Base-by-base conservation (phyloP, 2,888 invertebrate species). In the Lampropteryx suffumata region DNA sequence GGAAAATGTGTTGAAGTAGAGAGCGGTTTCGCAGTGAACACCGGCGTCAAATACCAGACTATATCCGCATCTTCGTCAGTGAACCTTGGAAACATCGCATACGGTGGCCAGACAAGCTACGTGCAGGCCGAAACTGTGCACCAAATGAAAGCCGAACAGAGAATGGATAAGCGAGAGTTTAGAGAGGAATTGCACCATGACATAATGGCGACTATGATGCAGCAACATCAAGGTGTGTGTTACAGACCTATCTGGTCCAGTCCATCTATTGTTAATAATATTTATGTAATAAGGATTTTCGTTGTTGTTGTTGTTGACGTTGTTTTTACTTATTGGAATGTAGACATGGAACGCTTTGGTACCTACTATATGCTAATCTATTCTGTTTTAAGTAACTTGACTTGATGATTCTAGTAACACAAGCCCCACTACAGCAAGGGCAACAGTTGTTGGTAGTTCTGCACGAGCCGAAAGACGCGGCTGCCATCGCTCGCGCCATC, bases 181-280 rank as follows among this genome's bases (percentile, higher is more conserved):
- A 73, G 88, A 3, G 88, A 89, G 51, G 92, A 92, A 64, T 81
- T 92, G 64, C 91, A 91, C 57, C 92, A 92, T 64, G 93, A 93
- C 49, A 69, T 90, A 37, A 88, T 90, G 87, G 84, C 87, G 7
- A 84, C 86, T 5, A 88, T 90, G 83, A 84, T 90, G 84, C 88
- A 90, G 59, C 90, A 89, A 60, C 90, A 84, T 45, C 82, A 87
- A 63, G 81, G 86, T 70, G 43, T 61, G 53, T 46, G 21, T 14
- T 1, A 39, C 12, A 27, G 24, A 27, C 8, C 13, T 3, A 11
- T 14, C n/a, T 37, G 8, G 2, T 6, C 30, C 4, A 17, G n/a
- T n/a, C n/a, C n/a, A n/a, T n/a, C n/a, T n/a, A n/a, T n/a, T n/a
- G n/a, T n/a, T n/a, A n/a, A n/a, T n/a, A n/a, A n/a, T n/a, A n/a